These are phyloP conservation scores for Cotesia typhae DNA, from an alignment of 1,140 invertebrate species.

Conservation along the genomic window DNA sequence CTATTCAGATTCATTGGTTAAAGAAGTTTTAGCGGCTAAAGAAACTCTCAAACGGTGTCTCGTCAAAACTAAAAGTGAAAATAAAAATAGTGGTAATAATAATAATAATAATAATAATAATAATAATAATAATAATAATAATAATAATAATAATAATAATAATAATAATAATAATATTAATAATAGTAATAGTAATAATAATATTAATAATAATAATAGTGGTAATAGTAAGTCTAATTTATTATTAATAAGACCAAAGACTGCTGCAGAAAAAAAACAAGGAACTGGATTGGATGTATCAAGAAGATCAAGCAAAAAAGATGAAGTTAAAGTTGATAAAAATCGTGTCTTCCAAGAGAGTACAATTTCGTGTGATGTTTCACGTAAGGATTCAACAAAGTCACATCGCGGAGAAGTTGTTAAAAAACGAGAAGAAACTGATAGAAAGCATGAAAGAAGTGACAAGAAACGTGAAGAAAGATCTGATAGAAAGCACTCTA, in stretches of 20 bases:
- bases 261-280: conserved; percentile 51
- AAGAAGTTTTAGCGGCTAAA: conserved; percentile 62
- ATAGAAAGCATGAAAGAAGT: not conserved
- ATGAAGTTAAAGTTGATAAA: not conserved
- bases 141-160: not conserved
- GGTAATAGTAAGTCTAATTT: not conserved
- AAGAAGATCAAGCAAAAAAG: not conserved
- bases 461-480: not conserved
- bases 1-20: conserved; percentile 55
- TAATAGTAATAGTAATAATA: not conserved
- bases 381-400: not conserved
- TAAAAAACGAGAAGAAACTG: not conserved
- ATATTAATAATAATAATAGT: not conserved
- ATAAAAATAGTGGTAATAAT: not conserved
- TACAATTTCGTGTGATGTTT: conserved; percentile 19
- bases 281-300: conserved; percentile 43
- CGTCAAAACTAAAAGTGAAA: conserved; percentile 36
- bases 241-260: conserved; percentile 47
- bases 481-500: not conserved
- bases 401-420: not conserved
- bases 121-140: no score
- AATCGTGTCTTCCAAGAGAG: conserved; percentile 32
- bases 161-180: not conserved
- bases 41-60: conserved; percentile 60
- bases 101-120: no score